Evolutionary conservation across 2,113 vertebrate species (phyloP).

Genomic region (rabbit (Oryctolagus cuniculus)): mOryCun1.1 NC_091434.1:150950001-150950500

Average conservation of each 20-base stretch:
- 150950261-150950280: not conserved
- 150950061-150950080: no score
- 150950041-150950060: no score
- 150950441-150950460: conserved; percentile 60
- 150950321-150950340: not conserved
- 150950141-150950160: no score
- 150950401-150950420: conserved; percentile 69
- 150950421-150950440: conserved; percentile 67
- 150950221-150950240: not conserved
- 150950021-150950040: no score
- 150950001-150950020: no score
- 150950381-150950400: not conserved
- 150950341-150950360: not conserved
- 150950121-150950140: no score
- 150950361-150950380: not conserved
- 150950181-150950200: no score
- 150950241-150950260: conserved; percentile 27
- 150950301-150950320: conserved; percentile 18
- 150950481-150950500: conserved; percentile 69
- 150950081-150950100: no score
- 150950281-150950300: conserved; percentile 10
- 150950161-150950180: no score
- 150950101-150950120: no score
- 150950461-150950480: conserved; percentile 66
- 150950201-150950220: no score